These are phyloP conservation scores for Aythya baeri DNA, from an alignment of 2,113 vertebrate species.

Conservation along the genomic window DNA sequence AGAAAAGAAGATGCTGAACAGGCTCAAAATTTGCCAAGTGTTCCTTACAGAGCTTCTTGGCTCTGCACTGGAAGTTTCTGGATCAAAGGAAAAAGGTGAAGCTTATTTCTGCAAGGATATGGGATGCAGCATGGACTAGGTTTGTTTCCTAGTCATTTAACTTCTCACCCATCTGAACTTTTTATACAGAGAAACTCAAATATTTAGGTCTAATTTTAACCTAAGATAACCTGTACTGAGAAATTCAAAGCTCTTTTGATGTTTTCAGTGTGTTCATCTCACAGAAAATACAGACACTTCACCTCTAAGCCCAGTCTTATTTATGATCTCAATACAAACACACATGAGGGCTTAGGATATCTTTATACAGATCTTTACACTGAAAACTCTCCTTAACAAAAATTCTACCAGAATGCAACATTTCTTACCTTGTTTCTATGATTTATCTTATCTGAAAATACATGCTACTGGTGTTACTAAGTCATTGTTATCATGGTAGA, in stretches of 20 bases:
- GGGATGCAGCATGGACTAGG: background rate
- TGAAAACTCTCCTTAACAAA: background rate
- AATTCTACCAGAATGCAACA: background rate
- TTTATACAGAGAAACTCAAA: background rate
- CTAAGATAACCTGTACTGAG: background rate
- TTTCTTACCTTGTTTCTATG: background rate
- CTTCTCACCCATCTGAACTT: background rate
- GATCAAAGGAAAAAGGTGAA: background rate
- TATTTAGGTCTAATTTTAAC: background rate
- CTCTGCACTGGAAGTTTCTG: background rate
- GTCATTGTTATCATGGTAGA: background rate
- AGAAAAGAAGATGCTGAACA: background rate
- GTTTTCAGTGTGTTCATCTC: background rate
- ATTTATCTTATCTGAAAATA: background rate
- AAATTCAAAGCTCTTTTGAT: constrained; percentile 6
- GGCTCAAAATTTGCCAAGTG: background rate
- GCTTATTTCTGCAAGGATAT: background rate
- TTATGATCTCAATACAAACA: background rate
- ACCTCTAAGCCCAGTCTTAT: background rate
- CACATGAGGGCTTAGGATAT: background rate
- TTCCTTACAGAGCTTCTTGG: background rate
- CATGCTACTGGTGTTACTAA: background rate
- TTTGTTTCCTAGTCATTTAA: background rate
- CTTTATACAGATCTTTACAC: background rate
- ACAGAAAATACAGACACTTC: background rate